These are phyloP conservation scores for Hypotaenidia okinawae DNA, from an alignment of 2,797 vertebrate genomes.

Conservation along the genomic window DNA sequence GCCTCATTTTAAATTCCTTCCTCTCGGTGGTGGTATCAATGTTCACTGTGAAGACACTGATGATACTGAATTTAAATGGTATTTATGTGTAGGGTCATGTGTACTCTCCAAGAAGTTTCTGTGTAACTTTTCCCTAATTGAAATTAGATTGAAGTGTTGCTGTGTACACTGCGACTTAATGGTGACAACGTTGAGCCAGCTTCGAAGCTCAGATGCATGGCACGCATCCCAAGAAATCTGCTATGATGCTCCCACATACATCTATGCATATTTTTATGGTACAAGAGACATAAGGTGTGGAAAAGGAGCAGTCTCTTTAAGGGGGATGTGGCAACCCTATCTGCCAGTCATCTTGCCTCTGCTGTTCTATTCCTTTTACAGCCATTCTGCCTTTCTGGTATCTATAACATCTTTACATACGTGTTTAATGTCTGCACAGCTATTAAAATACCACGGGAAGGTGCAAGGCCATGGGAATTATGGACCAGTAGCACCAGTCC, in stretches of 20 bases:
- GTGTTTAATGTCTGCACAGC: neutral
- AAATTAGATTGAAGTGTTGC: conserved; percentile 66
- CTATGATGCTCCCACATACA: conserved; percentile 70
- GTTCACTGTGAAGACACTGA: conserved; percentile 11
- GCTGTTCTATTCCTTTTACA: conserved; percentile 75
- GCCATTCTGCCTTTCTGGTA: conserved; percentile 65
- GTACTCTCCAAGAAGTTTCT: conserved; percentile 62
- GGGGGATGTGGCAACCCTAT: conserved; percentile 72
- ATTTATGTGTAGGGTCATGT: conserved; percentile 45
- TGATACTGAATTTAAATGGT: conserved; percentile 62
- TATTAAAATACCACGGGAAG: neutral
- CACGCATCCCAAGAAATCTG: conserved; percentile 53
- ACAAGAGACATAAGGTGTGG: conserved; percentile 75
- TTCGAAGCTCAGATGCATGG: conserved; percentile 62
- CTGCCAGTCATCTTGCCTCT: conserved; percentile 72
- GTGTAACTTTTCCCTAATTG: conserved; percentile 69
- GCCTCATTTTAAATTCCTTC: conserved; percentile 57
- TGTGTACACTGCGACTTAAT: conserved; percentile 64
- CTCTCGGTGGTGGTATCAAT: conserved; percentile 15
- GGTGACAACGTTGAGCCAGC: conserved; percentile 60
- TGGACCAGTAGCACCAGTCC: neutral
- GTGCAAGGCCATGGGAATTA: neutral
- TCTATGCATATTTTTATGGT: conserved; percentile 72
- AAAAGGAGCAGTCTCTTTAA: conserved; percentile 76
- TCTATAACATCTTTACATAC: conserved; percentile 3